These are phyloP conservation scores for Mesodorylaimus sp. DNA, from an alignment of 2,888 invertebrate species.

Conservation along the genomic window DNA sequence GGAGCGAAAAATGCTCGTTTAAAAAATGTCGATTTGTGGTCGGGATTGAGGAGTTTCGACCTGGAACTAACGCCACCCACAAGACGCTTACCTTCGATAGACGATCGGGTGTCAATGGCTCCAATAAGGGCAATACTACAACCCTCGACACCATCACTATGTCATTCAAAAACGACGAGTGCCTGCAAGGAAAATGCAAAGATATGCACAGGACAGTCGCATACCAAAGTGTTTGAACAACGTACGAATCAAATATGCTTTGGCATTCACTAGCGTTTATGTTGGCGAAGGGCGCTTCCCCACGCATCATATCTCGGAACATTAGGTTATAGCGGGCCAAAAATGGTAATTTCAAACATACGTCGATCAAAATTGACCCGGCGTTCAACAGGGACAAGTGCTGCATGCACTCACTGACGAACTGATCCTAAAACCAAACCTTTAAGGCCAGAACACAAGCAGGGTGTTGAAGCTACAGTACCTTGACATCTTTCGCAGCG, in stretches of 20 bases:
- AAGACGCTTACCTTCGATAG: slow-evolving; percentile 59
- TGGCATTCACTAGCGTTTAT: slow-evolving; percentile 40
- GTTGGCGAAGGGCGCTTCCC: too few relatives aligned
- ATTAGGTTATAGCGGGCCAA: slow-evolving; percentile 41
- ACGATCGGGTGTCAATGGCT: slow-evolving; percentile 65
- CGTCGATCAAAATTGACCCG: slow-evolving; percentile 57
- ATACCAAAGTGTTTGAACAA: too few relatives aligned
- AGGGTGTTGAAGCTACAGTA: too few relatives aligned
- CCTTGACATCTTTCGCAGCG: too few relatives aligned
- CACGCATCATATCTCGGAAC: slow-evolving; percentile 44
- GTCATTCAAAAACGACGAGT: slow-evolving; percentile 61
- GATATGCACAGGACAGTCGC: too few relatives aligned
- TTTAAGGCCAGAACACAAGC: background rate
- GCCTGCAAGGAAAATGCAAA: too few relatives aligned
- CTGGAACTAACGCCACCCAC: too few relatives aligned
- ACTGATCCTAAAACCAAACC: slow-evolving; percentile 37
- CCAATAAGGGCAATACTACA: slow-evolving; percentile 62
- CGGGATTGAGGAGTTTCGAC: too few relatives aligned
- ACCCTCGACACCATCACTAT: slow-evolving; percentile 62
- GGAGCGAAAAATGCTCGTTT: too few relatives aligned
- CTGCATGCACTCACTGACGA: slow-evolving; percentile 55
- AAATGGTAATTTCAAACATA: slow-evolving; percentile 57
- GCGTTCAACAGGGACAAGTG: slow-evolving; percentile 61
- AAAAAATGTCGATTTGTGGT: too few relatives aligned
- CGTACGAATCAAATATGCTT: slow-evolving; percentile 32